Evolutionary conservation across 2,113 vertebrate species (phyloP).

Genomic region (Microtus ochrogaster): DNA sequence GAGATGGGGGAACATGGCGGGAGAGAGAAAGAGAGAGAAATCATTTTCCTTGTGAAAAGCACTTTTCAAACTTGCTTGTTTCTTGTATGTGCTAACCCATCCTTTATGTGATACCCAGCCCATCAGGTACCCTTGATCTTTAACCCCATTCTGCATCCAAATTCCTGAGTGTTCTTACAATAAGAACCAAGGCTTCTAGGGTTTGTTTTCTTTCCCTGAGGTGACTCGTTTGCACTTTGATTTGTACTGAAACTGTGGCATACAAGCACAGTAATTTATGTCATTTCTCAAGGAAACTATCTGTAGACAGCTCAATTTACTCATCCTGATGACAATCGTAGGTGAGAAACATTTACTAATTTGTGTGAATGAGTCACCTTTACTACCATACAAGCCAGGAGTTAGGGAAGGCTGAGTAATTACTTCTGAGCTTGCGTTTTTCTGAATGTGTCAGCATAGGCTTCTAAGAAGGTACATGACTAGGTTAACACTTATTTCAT

Average conservation of each 20-base stretch:
- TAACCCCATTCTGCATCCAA: conserved; percentile 22
- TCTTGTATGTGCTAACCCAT: conserved; percentile 20
- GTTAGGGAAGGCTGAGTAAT: background rate
- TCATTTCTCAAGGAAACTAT: conserved; percentile 55
- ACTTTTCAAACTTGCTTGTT: background rate
- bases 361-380: conserved; percentile 71
- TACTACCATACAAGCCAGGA: conserved; percentile 57
- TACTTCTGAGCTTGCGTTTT: conserved; percentile 45
- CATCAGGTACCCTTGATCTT: background rate
- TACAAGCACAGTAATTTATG: conserved; percentile 44
- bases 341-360: conserved; percentile 65
- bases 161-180: conserved; percentile 26
- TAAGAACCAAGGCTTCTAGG: background rate
- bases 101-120: background rate
- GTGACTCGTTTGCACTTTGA: background rate
- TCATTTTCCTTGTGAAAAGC: background rate
- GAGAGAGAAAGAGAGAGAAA: no score
- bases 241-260: conserved; percentile 53
- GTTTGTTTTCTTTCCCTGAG: background rate
- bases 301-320: conserved; percentile 71
- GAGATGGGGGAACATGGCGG: no score
- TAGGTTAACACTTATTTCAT: conserved; percentile 40
- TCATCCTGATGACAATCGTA: conserved; percentile 66
- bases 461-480: background rate
- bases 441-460: background rate